Evolutionary conservation across 2,888 invertebrate species (phyloP).

Genomic region (Argyresthia albistria): DNA sequence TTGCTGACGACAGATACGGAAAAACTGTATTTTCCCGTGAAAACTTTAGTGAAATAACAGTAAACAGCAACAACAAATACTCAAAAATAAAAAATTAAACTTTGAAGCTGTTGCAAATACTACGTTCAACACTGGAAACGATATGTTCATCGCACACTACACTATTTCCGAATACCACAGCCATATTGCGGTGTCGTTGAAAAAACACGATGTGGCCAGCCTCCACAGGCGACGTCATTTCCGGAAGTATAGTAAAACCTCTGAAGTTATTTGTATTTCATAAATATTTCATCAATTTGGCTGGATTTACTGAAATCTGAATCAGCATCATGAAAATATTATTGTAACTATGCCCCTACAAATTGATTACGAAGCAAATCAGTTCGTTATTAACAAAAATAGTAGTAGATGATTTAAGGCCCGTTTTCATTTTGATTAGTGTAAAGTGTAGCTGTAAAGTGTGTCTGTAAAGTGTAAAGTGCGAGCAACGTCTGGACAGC

Average conservation of each 20-base stretch:
- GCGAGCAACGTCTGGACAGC: no score
- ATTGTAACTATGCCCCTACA: no score
- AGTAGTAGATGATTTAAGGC: no score
- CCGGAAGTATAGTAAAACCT: slow-evolving; percentile 11
- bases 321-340: no score
- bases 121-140: slow-evolving; percentile 52
- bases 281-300: no score
- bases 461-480: no score
- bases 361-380: no score
- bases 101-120: slow-evolving; percentile 60
- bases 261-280: no score
- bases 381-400: no score
- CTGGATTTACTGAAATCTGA: no score
- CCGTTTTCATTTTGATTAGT: no score
- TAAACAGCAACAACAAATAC: slow-evolving; percentile 52
- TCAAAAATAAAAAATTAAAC: slow-evolving; percentile 60
- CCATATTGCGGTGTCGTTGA: slow-evolving; percentile 52
- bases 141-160: slow-evolving; percentile 65
- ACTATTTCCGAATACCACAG: slow-evolving; percentile 66
- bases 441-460: no score
- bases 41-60: slow-evolving; percentile 42
- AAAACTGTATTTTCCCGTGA: slow-evolving; percentile 46
- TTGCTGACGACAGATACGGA: slow-evolving; percentile 68
- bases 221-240: slow-evolving; percentile 18
- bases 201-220: slow-evolving; percentile 24